A percentile compares a stretch with the other conserved stretches of the same genome.
These are phyloP conservation scores for Melanotaenia pygmaea DNA, from an alignment of 2,797 vertebrate species.

Conservation along the genomic window DNA sequence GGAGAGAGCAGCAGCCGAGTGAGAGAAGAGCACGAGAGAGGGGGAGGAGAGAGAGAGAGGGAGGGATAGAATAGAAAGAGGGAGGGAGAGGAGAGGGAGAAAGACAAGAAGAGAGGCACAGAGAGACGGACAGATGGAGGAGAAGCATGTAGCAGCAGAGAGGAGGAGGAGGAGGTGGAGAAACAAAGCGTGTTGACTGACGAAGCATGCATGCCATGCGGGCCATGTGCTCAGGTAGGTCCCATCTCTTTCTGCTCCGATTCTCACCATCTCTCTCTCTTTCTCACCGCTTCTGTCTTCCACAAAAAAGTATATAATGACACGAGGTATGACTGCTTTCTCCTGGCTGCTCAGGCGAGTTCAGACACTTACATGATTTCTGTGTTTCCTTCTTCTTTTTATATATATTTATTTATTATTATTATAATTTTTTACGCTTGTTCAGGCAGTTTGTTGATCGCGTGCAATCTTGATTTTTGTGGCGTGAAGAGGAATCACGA, in stretches of 20 bases:
- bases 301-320: neutral
- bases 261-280: conserved; percentile 10
- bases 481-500: neutral
- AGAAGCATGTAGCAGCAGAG: conserved; percentile 64
- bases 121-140: conserved; percentile 72
- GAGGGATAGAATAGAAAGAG: conserved; percentile 32
- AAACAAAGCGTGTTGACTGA: conserved; percentile 79
- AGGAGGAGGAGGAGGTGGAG: conserved; percentile 57
- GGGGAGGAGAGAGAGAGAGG: conserved; percentile 28
- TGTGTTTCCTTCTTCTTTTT: neutral
- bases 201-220: conserved; percentile 72
- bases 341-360: neutral
- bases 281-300: neutral
- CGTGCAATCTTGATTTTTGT: neutral
- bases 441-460: neutral
- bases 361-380: neutral
- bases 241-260: conserved; percentile 31
- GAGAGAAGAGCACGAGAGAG: conserved; percentile 30
- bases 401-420: no score
- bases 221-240: conserved; percentile 85
- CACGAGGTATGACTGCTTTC: conserved; percentile 28
- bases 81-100: conserved; percentile 35
- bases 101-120: conserved; percentile 57
- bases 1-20: conserved; percentile 37
- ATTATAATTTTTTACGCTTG: no score